Conservation (phyloP, 2,113 vertebrate genomes). For the Hyperoodon ampullatus region DNA sequence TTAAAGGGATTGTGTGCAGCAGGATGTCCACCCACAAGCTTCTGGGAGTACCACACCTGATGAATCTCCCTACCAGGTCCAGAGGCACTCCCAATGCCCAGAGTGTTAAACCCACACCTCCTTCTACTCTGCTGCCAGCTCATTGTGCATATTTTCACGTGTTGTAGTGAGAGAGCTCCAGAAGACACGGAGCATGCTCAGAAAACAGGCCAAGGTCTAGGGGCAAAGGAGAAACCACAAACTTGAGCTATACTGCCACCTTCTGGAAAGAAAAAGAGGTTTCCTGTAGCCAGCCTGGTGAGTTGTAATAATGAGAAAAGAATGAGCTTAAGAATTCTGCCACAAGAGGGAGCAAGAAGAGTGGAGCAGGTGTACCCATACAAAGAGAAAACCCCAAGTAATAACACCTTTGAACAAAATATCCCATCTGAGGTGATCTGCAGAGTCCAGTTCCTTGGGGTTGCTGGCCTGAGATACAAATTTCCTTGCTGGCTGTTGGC, state of each 20-base stretch:
- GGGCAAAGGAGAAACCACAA: not conserved
- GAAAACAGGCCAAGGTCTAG: not conserved
- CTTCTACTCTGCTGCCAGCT: not conserved
- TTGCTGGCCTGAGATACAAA: accelerated
- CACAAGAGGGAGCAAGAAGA: not conserved
- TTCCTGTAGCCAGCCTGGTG: not conserved
- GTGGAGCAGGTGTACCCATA: not conserved
- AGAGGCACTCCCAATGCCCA: not conserved
- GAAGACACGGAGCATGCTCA: not conserved
- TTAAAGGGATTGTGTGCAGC: not conserved
- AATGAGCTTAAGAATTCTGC: not conserved
- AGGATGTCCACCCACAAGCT: not conserved
- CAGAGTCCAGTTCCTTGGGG: not conserved
- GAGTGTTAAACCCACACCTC: not conserved
- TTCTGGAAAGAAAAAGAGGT: not conserved
- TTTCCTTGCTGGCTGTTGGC: not conserved
- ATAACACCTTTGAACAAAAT: not conserved
- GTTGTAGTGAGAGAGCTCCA: not conserved
- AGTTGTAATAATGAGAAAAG: not conserved
- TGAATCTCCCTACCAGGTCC: not conserved
- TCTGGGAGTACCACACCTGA: not conserved
- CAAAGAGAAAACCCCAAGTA: not conserved
- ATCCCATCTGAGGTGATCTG: not conserved
- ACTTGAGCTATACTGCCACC: not conserved
- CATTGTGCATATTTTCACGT: not conserved